Conservation (phyloP, 2,113 vertebrate genomes). For the Epinephelus cyanopodus region DNA sequence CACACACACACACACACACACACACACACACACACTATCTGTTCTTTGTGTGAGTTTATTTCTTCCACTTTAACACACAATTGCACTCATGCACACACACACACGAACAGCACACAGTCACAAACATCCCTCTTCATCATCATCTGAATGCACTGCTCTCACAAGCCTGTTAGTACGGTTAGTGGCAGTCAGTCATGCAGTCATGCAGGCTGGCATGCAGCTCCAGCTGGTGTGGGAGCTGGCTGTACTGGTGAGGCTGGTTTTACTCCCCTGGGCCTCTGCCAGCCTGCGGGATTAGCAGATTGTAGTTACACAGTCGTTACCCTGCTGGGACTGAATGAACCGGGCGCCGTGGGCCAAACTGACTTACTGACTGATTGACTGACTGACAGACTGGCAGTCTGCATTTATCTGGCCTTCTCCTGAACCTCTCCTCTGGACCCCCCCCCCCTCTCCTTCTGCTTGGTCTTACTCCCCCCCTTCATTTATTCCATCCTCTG, state of each 20-base stretch:
- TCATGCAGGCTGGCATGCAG: constrained; percentile 32
- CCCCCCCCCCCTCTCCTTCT: neutral
- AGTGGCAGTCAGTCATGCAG: constrained; percentile 28
- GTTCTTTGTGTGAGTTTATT: constrained; percentile 8
- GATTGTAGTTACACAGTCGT: constrained; percentile 59
- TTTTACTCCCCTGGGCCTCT: constrained; percentile 45
- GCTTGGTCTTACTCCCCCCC: neutral
- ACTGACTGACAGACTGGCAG: neutral
- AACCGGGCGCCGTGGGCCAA: constrained; percentile 8
- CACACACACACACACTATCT: neutral
- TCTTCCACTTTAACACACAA: constrained; percentile 50
- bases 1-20: constrained; percentile 15
- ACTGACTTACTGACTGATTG: neutral
- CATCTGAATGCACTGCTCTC: constrained; percentile 27
- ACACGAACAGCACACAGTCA: constrained; percentile 4
- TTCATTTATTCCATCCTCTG: neutral
- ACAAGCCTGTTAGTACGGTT: constrained; percentile 34
- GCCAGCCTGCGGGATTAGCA: constrained; percentile 63
- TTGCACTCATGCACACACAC: neutral
- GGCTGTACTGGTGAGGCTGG: constrained; percentile 50
- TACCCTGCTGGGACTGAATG: constrained; percentile 53
- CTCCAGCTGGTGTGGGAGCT: constrained; percentile 48
- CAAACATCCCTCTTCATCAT: constrained; percentile 14
- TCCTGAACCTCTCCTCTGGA: constrained; percentile 16
- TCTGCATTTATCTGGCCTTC: constrained; percentile 6